Evolutionary conservation across 2,888 invertebrate species (phyloP), one percentile per base, ranked within the genome.

Genomic region (Dyspetes luteomarginatus): DNA sequence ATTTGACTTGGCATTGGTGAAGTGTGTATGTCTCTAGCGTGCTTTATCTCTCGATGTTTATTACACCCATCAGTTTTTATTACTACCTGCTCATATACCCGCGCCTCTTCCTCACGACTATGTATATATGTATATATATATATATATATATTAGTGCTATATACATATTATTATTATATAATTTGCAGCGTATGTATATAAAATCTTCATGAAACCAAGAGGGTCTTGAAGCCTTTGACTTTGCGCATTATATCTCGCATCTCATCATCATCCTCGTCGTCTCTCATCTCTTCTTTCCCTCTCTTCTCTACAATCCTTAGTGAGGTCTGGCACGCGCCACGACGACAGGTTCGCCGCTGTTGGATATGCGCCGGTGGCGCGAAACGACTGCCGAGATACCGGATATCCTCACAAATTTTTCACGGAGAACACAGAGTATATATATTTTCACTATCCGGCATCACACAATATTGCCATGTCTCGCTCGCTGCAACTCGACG

Each of bases 291-390:
- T 48, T 24, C 45, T 41, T 41, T 56, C 67, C 26, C 26, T 74
- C 56, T n/a, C 30, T 62, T 41, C 65, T 60, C 50, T 36, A 17
- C 58, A 36, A 50, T 65, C 43, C 43, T 80, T 82, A 75, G 71
- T 52, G 80, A 78, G 78, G 74, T 77, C 73, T 72, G 85, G 83
- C 85, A 85, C 85, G 85, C 82, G 85, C 85, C 83, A 64, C 52
- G 52, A 22, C 50, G 78, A 80, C 82, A 82, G 83, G 82, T 82
- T 85, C 69, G 78, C 76, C 80, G 73, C 64, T 73, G 81, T 60
- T 52, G n/a, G 73, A 45, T 15, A 48, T 72, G 60, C 45, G 56
- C 74, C 58, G 24, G 72, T 60, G 73, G 73, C 58, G 74, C 15
- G 17, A 48, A 36, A 78, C 73, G 65, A 74, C 65, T 30, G 78